Percentiles rank a stretch among this genome's conserved stretches.
These are phyloP conservation scores for Eurosta solidaginis DNA, from an alignment of 1,140 invertebrate species.

Conservation along the genomic window DNA sequence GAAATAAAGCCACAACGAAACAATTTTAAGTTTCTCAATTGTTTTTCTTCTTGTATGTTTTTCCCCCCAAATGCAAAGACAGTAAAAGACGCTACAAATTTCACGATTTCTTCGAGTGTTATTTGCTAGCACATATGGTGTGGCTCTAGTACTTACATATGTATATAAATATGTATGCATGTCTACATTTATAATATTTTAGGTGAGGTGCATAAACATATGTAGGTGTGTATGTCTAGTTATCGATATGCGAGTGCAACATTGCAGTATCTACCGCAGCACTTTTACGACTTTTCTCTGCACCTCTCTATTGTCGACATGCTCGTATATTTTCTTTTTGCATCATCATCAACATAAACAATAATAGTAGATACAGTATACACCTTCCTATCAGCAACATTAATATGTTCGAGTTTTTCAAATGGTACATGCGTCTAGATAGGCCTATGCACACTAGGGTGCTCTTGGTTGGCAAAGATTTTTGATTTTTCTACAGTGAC, in stretches of 20 bases:
- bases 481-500: no score
- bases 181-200: no score
- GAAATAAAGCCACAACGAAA: not conserved
- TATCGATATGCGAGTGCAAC: not conserved
- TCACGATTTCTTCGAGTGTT: not conserved
- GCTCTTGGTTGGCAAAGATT: no score
- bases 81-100: not conserved
- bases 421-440: no score
- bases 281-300: not conserved
- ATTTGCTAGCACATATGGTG: not conserved
- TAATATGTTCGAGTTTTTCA: conserved; percentile 22
- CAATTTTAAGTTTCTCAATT: not conserved
- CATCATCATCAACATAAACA: conserved; percentile 27
- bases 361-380: conserved; percentile 26
- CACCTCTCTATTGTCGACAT: not conserved
- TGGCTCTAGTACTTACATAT: no score
- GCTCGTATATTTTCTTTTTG: conserved; percentile 13
- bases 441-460: no score
- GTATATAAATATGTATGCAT: no score
- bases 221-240: no score
- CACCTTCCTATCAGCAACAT: conserved; percentile 21
- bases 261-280: not conserved
- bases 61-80: no score
- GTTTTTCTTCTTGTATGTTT: no score
- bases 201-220: no score